phyloP scores from a whole-genome alignment of 2,888 invertebrate genomes.

The Andrena fulva region DNA sequence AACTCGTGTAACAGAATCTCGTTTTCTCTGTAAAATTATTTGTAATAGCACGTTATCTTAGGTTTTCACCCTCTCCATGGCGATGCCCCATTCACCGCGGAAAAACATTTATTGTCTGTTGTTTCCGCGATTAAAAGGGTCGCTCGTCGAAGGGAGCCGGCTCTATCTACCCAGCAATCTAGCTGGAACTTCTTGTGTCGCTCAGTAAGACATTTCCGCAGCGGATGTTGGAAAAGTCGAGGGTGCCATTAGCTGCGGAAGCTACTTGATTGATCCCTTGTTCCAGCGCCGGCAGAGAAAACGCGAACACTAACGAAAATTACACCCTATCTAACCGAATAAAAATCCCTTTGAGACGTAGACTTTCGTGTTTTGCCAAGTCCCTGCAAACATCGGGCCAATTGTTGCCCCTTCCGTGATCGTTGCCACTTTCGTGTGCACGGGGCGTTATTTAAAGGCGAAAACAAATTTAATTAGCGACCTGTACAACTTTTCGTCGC shows the following conservation, averaged over 20 bases:
- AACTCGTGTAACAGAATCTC: neutral
- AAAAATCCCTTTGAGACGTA: too few species aligned
- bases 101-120: neutral
- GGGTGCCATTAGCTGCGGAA: constrained; percentile 26
- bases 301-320: neutral
- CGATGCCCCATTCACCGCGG: neutral
- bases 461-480: constrained; percentile 28
- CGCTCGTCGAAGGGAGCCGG: neutral
- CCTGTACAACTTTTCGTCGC: constrained; percentile 4
- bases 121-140: constrained; percentile 11
- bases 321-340: neutral
- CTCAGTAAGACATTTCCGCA: constrained; percentile 5
- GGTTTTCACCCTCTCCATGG: neutral
- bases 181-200: constrained; percentile 20
- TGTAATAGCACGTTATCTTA: neutral
- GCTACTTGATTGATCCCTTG: constrained; percentile 9
- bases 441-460: neutral
- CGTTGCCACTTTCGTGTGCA: neutral
- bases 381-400: too few species aligned
- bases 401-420: too few species aligned
- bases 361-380: too few species aligned
- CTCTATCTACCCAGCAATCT: neutral
- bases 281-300: neutral
- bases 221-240: constrained; percentile 31
- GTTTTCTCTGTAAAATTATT: neutral